Conservation (phyloP, 2,888 invertebrate genomes). For the Aphidius colemani region DNA sequence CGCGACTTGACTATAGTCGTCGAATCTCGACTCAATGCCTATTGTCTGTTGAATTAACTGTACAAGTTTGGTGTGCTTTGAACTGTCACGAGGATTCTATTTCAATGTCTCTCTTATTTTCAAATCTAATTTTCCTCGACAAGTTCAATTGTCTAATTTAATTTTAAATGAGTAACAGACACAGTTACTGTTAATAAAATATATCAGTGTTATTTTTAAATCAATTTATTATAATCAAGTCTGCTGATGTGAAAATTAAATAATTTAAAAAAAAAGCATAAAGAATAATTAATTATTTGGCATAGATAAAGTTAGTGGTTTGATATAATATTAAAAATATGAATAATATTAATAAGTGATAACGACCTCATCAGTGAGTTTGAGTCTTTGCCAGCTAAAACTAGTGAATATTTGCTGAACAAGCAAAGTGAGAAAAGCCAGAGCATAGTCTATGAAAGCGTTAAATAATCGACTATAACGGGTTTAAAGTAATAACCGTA, state of each 20-base stretch:
- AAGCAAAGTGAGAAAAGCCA: slow-evolving; percentile 14
- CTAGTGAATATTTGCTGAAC: slow-evolving; percentile 16
- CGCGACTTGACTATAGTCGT: slow-evolving; percentile 25
- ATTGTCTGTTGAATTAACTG: slow-evolving; percentile 44
- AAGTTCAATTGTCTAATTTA: neutral
- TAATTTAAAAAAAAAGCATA: neutral
- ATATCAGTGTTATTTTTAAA: neutral
- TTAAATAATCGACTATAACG: slow-evolving; percentile 18
- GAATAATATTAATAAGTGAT: too few species aligned
- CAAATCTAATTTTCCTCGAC: slow-evolving; percentile 16
- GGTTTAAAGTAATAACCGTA: slow-evolving; percentile 4
- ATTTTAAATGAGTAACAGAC: neutral
- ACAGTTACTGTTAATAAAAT: neutral
- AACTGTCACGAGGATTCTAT: slow-evolving; percentile 10
- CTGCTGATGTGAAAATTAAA: too few species aligned
- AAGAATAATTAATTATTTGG: too few species aligned
- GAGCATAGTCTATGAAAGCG: slow-evolving; percentile 1
- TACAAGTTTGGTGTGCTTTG: slow-evolving; percentile 34
- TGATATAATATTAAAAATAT: too few species aligned
- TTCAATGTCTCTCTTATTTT: slow-evolving; percentile 7
- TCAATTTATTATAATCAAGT: too few species aligned
- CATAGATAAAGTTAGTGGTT: too few species aligned
- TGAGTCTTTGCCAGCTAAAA: too few species aligned
- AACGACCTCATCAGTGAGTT: too few species aligned
- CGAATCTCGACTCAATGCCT: slow-evolving; percentile 7